Conservation (phyloP, 2,113 vertebrate species). For the Mungos mungo region DNA sequence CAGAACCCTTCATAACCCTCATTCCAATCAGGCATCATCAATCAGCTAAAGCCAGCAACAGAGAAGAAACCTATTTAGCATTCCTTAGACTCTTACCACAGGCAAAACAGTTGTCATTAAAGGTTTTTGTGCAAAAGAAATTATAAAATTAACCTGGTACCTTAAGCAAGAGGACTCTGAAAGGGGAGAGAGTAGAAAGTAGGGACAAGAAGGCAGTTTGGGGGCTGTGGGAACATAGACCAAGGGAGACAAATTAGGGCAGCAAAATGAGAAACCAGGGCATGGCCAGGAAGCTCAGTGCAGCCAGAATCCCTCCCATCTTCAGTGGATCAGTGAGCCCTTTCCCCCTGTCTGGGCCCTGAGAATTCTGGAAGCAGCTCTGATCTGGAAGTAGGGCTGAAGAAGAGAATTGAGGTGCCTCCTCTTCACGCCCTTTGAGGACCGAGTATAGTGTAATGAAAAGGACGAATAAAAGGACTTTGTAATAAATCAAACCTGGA, state of each 20-base stretch:
- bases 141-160: constrained; percentile 31
- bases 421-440: not conserved
- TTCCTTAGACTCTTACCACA: not conserved
- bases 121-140: not conserved
- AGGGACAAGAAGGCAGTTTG: not conserved
- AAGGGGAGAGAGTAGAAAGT: not conserved
- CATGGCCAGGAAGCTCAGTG: not conserved
- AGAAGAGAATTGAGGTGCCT: not conserved
- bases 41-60: not conserved
- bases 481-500: not conserved
- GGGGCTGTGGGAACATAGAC: not conserved
- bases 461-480: not conserved
- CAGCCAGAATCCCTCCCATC: not conserved
- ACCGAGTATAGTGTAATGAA: not conserved
- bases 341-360: not conserved
- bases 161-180: constrained; percentile 9
- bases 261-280: not conserved
- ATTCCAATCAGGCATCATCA: not conserved
- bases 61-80: not conserved
- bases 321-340: not conserved
- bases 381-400: not conserved
- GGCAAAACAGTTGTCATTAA: not conserved
- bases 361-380: not conserved
- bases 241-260: not conserved
- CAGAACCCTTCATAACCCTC: not conserved